Evolutionary conservation across 2,888 invertebrate species (phyloP).

Genomic region (Drosophila imparisetae): DNA sequence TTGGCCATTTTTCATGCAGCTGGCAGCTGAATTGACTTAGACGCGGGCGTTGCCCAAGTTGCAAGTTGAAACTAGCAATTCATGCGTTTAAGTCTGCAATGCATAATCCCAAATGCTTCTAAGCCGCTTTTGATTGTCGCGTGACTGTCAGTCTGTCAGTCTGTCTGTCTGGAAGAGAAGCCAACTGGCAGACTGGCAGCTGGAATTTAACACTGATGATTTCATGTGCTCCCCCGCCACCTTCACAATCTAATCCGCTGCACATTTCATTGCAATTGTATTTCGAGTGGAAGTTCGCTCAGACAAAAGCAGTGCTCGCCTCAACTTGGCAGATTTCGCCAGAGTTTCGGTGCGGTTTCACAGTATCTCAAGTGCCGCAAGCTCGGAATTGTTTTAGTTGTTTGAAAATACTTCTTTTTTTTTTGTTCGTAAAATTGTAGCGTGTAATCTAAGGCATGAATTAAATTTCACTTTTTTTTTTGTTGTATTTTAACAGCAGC

Average conservation of each 20-base stretch:
- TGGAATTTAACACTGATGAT: conserved; percentile 35
- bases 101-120: conserved; percentile 42
- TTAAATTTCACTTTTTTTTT: conserved; percentile 72
- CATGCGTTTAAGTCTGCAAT: conserved; percentile 29
- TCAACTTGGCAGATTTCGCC: conserved; percentile 22
- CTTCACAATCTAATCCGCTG: conserved; percentile 12
- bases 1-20: conserved; percentile 33
- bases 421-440: conserved; percentile 41
- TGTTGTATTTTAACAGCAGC: conserved; percentile 1
- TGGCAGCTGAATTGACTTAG: conserved; percentile 40
- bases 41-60: conserved; percentile 33
- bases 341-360: conserved; percentile 28
- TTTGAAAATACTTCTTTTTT: conserved; percentile 8
- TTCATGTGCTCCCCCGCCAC: conserved; percentile 4
- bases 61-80: conserved; percentile 42
- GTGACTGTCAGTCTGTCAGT: conserved; percentile 16
- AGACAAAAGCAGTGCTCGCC: conserved; percentile 27
- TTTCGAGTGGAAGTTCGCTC: conserved; percentile 51
- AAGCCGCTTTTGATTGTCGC: conserved; percentile 46
- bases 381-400: conserved; percentile 36
- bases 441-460: conserved; percentile 66
- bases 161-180: conserved; percentile 6
- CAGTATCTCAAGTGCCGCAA: conserved; percentile 33
- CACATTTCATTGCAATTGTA: conserved; percentile 42
- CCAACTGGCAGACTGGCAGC: conserved; percentile 20